Evolutionary conservation across 2,113 vertebrate species (phyloP).

Genomic region (Corythaeola cristata): DNA sequence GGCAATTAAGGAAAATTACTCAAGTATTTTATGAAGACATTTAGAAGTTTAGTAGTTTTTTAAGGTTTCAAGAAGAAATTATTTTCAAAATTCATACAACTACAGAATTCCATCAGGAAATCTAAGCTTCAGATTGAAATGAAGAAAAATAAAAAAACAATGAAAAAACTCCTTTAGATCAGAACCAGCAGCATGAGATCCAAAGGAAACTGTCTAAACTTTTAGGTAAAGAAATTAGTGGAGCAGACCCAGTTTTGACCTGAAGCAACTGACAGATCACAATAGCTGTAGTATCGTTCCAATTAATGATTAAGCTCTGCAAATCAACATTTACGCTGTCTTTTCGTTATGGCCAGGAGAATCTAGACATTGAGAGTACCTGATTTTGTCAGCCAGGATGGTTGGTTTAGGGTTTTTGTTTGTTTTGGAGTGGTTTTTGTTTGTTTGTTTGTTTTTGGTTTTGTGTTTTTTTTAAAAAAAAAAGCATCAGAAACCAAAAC

Average conservation of each 20-base stretch:
- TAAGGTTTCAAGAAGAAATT: not conserved
- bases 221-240: not conserved
- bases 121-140: not conserved
- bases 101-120: not conserved
- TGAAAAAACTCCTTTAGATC: not conserved
- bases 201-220: not conserved
- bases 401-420: not conserved
- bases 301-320: not conserved
- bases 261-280: not conserved
- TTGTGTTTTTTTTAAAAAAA: too few relatives aligned
- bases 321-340: not conserved
- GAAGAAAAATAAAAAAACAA: not conserved
- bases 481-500: not conserved
- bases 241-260: not conserved
- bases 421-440: not conserved
- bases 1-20: not conserved
- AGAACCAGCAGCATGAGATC: not conserved
- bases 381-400: not conserved
- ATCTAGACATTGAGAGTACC: rapidly evolving
- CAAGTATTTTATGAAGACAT: not conserved
- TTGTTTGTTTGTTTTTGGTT: not conserved
- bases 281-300: not conserved
- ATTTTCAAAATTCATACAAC: not conserved
- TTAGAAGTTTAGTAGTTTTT: not conserved
- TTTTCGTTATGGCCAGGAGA: not conserved